Evolutionary conservation across 2,888 invertebrate genomes (phyloP).

Genomic region (Drosophila stalkeri): DNA sequence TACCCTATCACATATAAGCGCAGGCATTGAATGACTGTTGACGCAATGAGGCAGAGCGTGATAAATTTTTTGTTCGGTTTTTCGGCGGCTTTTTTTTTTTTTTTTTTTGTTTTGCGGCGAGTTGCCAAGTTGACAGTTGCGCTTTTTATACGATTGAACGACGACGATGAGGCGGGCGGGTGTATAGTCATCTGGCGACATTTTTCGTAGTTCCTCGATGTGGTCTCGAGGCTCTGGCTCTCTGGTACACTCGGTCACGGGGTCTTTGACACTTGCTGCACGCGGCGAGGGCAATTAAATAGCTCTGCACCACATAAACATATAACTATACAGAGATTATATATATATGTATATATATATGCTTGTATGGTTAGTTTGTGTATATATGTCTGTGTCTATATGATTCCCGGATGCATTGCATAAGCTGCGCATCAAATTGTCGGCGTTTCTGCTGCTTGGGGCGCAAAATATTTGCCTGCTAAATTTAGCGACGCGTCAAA

Average conservation of each 20-base stretch:
- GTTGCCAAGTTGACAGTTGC: slow-evolving; percentile 71
- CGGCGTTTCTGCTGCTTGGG: slow-evolving; percentile 31
- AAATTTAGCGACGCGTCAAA: slow-evolving; percentile 78
- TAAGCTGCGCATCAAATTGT: slow-evolving; percentile 62
- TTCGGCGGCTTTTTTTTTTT: slow-evolving; percentile 21
- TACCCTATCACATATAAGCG: slow-evolving; percentile 31
- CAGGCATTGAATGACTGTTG: slow-evolving; percentile 37
- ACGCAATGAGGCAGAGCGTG: slow-evolving; percentile 56
- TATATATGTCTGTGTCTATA: slow-evolving; percentile 22
- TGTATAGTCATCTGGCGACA: slow-evolving; percentile 33
- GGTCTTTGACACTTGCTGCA: slow-evolving; percentile 81
- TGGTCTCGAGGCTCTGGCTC: slow-evolving; percentile 35
- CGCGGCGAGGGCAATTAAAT: slow-evolving; percentile 63
- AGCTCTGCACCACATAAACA: slow-evolving; percentile 13
- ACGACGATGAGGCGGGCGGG: slow-evolving; percentile 15
- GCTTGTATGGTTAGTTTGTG: neutral
- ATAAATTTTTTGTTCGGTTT: slow-evolving; percentile 31
- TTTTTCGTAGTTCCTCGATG: slow-evolving; percentile 41
- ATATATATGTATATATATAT: neutral
- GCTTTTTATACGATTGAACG: slow-evolving; percentile 38
- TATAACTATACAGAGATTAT: neutral
- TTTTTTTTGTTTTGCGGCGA: slow-evolving; percentile 41
- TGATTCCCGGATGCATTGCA: slow-evolving; percentile 73
- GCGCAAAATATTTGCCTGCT: slow-evolving; percentile 74
- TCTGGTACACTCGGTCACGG: slow-evolving; percentile 82